Percentiles rank a stretch among this genome's conserved stretches.
Conservation (phyloP, 2,888 invertebrate genomes). For the Nephrotoma guestfalica region DNA sequence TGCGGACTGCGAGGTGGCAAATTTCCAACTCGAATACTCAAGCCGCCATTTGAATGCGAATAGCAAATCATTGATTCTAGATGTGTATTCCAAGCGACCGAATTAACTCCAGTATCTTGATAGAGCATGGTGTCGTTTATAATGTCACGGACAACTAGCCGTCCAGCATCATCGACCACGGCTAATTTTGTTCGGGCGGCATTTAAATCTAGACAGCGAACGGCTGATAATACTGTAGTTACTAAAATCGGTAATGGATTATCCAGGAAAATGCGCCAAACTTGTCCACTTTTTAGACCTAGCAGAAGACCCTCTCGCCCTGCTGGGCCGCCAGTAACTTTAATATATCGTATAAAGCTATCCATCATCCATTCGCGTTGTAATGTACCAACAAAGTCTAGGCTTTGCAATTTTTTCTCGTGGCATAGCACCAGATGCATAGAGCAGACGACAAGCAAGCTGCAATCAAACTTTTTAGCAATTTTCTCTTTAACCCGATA, state of each 20-base stretch:
- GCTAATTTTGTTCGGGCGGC: slow-evolving; percentile 71
- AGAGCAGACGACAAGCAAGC: slow-evolving; percentile 47
- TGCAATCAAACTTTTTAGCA: slow-evolving; percentile 47
- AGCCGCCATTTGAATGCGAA: slow-evolving; percentile 67
- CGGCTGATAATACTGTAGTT: slow-evolving; percentile 52
- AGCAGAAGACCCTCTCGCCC: slow-evolving; percentile 81
- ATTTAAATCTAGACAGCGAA: slow-evolving; percentile 85
- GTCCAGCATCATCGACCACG: slow-evolving; percentile 71
- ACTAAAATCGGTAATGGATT: slow-evolving; percentile 68
- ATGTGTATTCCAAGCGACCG: slow-evolving; percentile 90
- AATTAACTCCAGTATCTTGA: slow-evolving; percentile 63
- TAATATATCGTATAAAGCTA: slow-evolving; percentile 70
- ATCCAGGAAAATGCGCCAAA: slow-evolving; percentile 79
- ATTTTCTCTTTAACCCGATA: slow-evolving; percentile 87
- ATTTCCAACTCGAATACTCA: slow-evolving; percentile 80
- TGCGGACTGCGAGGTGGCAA: slow-evolving; percentile 70
- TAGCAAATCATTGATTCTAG: slow-evolving; percentile 90
- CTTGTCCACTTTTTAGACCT: slow-evolving; percentile 83
- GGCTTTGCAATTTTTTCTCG: slow-evolving; percentile 66
- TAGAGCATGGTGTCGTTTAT: slow-evolving; percentile 28
- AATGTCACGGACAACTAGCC: slow-evolving; percentile 40
- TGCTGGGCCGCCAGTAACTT: slow-evolving; percentile 72
- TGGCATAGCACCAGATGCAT: slow-evolving; percentile 73
- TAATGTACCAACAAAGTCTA: slow-evolving; percentile 53
- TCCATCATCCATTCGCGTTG: slow-evolving; percentile 81